Base-by-base conservation (phyloP, 2,797 vertebrate species). In the Anniella stebbinsi region DNA sequence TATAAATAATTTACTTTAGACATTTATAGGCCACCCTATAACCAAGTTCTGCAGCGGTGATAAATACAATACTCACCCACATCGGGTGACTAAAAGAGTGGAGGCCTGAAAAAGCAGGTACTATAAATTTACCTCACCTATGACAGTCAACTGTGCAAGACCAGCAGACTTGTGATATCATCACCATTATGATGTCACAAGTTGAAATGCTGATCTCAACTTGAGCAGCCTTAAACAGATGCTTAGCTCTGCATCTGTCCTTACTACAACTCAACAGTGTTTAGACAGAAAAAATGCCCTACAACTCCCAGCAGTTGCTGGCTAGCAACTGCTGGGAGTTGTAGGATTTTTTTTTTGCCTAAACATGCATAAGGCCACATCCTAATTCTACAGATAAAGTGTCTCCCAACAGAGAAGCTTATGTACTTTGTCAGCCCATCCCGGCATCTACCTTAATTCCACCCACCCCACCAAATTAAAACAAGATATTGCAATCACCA, bases 401-500 rank as follows among this genome's bases (percentile, higher is more conserved):
- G 2, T n/a, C 72, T 17, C 48, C 18, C 63, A 30, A 51, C n/a
- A 38, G 33, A 72, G 2, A 87, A 48, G 23, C 57, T 12, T 33
- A 8, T 38, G 2, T 13, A 36, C 12, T 10, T 73, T 73, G 60
- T 28, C 12, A 33, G 10, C 21, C 1, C 28, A 76, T 7, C 3
- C 76, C 13, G 60, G 5, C 28, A 75, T 78, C 75, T 66, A 94
- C 93, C 66, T n/a, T 30, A 23, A 41, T 45, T 38, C 38, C 67
- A 36, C 12, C 51, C 76, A 48, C 1, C 54, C 36, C 51, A 60
- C 5, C 15, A 33, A 67, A 67, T 41, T 36, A 69, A 72, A 87
- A 54, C 7, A 78, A 84, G 45, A 3, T 0, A 13, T n/a, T 41
- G 10, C 45, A 87, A 66, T 96, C 88, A 96, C 96, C 96, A 96